phyloP scores from a whole-genome alignment of 2,797 vertebrate species.

The Epinephelus awoara region DNA sequence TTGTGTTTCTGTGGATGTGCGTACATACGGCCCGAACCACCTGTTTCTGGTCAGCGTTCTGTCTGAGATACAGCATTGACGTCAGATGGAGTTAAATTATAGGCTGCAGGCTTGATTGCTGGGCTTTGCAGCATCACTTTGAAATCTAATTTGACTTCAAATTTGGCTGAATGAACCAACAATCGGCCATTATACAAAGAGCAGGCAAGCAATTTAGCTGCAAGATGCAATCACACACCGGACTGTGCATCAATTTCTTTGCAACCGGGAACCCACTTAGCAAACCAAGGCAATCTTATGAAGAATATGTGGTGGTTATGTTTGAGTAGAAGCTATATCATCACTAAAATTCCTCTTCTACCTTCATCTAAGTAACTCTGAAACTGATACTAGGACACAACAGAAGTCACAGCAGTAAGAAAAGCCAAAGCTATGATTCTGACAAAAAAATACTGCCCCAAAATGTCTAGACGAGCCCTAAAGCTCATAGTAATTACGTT shows the following conservation, averaged over 20 bases:
- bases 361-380: background rate
- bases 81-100: background rate
- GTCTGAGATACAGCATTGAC: background rate
- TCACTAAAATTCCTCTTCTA: background rate
- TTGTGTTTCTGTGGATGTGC: constrained; percentile 22
- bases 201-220: background rate
- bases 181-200: background rate
- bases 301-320: background rate
- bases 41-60: constrained; percentile 4
- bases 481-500: no score
- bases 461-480: no score
- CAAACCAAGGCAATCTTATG: no score
- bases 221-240: background rate
- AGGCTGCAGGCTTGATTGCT: background rate
- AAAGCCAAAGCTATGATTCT: no score
- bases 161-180: background rate
- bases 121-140: background rate
- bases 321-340: background rate
- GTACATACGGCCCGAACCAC: background rate
- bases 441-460: no score
- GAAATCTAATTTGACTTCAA: background rate
- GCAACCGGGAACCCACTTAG: background rate
- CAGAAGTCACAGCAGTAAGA: no score
- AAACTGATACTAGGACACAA: background rate
- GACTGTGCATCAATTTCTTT: background rate